Evolutionary conservation across 1,140 invertebrate species (phyloP).

Genomic region (Marisa cornuarietis): DNA sequence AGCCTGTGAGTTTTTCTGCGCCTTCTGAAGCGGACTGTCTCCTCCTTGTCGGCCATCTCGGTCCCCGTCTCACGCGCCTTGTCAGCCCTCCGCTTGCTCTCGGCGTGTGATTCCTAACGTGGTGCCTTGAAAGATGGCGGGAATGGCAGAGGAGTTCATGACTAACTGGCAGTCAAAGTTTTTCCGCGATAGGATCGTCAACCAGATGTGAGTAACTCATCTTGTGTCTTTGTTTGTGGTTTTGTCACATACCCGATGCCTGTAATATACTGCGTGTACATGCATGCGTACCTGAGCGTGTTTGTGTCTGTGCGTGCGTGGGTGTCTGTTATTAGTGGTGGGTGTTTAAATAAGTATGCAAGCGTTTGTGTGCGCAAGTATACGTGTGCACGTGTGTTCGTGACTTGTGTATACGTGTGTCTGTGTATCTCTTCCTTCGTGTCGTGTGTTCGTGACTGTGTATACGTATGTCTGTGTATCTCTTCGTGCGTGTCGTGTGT

Average conservation of each 20-base stretch:
- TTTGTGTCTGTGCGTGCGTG: not conserved
- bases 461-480: too few species aligned
- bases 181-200: conserved; percentile 30
- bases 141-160: conserved; percentile 32
- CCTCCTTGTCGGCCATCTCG: too few species aligned
- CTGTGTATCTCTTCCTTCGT: not conserved
- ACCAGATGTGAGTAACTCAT: conserved; percentile 30
- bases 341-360: conserved; percentile 1
- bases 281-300: too few species aligned
- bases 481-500: too few species aligned
- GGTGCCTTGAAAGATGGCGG: conserved; percentile 6
- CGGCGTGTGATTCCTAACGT: not conserved
- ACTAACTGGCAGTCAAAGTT: conserved; percentile 26
- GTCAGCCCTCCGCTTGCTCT: too few species aligned
- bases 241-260: too few species aligned
- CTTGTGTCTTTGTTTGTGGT: not conserved
- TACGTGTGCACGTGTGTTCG: not conserved
- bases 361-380: not conserved
- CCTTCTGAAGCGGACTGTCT: too few species aligned
- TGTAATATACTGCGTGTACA: not conserved
- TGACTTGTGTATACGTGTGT: not conserved
- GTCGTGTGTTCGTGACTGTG: not conserved
- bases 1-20: too few species aligned
- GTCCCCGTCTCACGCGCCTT: too few species aligned
- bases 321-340: not conserved